These are phyloP conservation scores for Incurvaria masculella DNA, from an alignment of 2,888 invertebrate genomes.

Conservation along the genomic window DNA sequence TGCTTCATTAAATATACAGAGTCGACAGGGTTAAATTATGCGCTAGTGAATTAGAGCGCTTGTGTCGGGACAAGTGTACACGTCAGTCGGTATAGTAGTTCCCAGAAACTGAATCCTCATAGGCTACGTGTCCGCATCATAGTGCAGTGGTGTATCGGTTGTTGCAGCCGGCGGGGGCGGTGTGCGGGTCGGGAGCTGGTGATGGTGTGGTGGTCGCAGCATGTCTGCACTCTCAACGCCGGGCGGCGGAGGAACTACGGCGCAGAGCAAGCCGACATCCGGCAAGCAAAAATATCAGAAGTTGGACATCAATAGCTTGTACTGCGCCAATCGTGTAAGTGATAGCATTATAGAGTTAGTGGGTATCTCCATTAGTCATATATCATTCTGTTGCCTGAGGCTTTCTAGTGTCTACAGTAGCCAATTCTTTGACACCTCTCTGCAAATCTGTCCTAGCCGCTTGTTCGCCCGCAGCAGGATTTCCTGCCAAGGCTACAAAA, in stretches of 20 bases:
- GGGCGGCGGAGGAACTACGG: slow-evolving; percentile 58
- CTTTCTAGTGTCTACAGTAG: too few relatives aligned
- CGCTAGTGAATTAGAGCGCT: not conserved
- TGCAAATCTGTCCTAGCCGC: too few relatives aligned
- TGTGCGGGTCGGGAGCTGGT: slow-evolving; percentile 46
- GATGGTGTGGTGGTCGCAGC: slow-evolving; percentile 93
- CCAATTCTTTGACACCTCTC: too few relatives aligned
- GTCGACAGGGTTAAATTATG: not conserved
- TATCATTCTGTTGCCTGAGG: too few relatives aligned
- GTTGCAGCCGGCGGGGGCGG: slow-evolving; percentile 53
- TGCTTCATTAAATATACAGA: not conserved
- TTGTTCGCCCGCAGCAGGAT: too few relatives aligned
- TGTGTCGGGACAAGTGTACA: not conserved
- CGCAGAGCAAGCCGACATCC: slow-evolving; percentile 57
- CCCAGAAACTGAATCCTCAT: not conserved
- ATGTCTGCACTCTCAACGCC: slow-evolving; percentile 95
- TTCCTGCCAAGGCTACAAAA: too few relatives aligned
- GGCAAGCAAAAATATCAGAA: slow-evolving; percentile 95
- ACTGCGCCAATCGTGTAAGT: slow-evolving; percentile 82
- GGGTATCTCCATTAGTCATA: too few relatives aligned
- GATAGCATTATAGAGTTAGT: too few relatives aligned
- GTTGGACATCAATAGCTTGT: slow-evolving; percentile 97
- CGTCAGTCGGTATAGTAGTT: too few relatives aligned
- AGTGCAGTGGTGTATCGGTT: slow-evolving; percentile 21
- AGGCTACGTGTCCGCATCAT: not conserved